These are phyloP conservation scores for Chrysolina haemoptera DNA, from an alignment of 2,888 invertebrate genomes.

Conservation along the genomic window DNA sequence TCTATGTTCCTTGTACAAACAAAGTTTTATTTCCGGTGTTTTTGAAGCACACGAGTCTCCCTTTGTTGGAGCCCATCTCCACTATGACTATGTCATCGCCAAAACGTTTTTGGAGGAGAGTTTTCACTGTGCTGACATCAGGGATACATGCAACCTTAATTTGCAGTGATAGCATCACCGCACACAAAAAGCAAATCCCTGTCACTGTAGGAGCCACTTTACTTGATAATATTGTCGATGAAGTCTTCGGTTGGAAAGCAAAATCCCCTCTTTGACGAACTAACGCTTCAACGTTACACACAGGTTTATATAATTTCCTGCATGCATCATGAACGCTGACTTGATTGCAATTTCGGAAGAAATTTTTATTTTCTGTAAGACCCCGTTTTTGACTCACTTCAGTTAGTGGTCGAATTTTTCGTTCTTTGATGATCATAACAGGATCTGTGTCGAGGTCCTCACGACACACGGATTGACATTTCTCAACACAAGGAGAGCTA, in stretches of 20 bases:
- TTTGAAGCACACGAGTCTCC: background rate
- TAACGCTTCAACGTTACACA: background rate
- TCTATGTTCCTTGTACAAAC: no score
- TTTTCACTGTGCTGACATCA: conserved; percentile 24
- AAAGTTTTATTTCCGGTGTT: background rate
- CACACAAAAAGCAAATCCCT: no score
- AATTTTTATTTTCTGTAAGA: no score
- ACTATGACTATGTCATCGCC: background rate
- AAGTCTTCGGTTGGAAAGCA: no score
- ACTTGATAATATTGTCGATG: conserved; percentile 15
- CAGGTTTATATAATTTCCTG: conserved; percentile 38
- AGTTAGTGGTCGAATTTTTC: conserved; percentile 23
- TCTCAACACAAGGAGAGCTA: no score
- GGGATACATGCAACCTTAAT: background rate
- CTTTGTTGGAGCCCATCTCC: background rate
- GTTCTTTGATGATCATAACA: no score
- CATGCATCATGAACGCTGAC: conserved; percentile 42
- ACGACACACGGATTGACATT: no score
- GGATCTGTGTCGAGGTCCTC: no score
- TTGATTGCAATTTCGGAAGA: conserved; percentile 2
- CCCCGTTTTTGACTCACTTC: conserved; percentile 38
- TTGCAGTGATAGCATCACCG: no score
- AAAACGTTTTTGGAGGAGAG: conserved; percentile 19
- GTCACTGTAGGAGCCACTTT: background rate
- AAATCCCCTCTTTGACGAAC: background rate